Evolutionary conservation across 37 sponge, comb jelly and placozoan genomes (phyloP).

Genomic region (Haliclona indistincta): DNA sequence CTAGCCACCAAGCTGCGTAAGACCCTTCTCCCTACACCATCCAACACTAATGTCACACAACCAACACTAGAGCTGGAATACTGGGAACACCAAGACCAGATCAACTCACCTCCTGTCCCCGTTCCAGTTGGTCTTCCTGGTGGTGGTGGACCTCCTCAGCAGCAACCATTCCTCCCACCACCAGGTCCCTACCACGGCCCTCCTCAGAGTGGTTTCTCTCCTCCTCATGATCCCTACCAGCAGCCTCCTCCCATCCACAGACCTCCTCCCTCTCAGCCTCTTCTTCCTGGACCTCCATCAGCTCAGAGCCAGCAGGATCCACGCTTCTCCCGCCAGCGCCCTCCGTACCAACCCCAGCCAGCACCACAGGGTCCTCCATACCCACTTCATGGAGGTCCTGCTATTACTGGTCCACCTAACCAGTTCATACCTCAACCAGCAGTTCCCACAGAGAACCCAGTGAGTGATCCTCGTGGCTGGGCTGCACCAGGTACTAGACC

Average conservation of each 20-base stretch:
- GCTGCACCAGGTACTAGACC: neutral
- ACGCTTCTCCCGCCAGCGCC: neutral
- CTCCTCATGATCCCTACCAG: neutral
- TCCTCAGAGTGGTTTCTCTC: neutral
- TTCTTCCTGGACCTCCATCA: neutral
- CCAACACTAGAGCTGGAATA: constrained; percentile 17
- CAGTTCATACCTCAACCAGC: neutral
- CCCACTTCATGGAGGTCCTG: neutral
- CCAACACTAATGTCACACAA: constrained; percentile 5
- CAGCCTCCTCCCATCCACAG: neutral
- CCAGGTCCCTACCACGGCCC: neutral
- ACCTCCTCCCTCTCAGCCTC: neutral
- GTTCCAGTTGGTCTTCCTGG: neutral
- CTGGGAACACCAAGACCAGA: constrained; percentile 34
- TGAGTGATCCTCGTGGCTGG: neutral
- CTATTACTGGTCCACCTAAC: neutral
- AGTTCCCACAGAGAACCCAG: neutral
- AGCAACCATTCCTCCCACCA: neutral
- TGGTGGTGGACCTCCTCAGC: neutral
- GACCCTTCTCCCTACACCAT: constrained; percentile 50
- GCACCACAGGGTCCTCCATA: neutral
- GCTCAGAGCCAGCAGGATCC: too few relatives aligned
- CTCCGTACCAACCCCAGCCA: neutral
- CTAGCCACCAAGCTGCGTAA: constrained; percentile 2
- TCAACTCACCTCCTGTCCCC: neutral